These are phyloP conservation scores for Ganaspis sp. DNA, from an alignment of 1,140 invertebrate species.

Conservation along the genomic window DNA sequence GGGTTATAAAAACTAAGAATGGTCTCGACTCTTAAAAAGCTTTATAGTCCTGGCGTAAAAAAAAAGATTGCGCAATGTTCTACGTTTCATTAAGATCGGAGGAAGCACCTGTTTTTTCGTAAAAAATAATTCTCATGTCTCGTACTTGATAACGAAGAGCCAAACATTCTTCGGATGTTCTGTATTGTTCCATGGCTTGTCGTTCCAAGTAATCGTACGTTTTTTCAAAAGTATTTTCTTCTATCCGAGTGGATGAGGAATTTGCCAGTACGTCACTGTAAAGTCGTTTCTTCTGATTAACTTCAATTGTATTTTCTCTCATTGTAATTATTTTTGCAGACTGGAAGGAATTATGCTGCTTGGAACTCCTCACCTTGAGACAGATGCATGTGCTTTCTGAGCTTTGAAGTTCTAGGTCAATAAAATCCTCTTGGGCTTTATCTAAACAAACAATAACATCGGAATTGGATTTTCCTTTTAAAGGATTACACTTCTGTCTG, in stretches of 20 bases:
- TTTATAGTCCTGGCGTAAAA: no score
- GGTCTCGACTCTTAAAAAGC: no score
- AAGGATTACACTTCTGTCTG: conserved; percentile 46
- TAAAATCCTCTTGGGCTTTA: neutral
- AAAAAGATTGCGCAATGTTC: no score
- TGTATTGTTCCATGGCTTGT: conserved; percentile 71
- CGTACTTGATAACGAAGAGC: conserved; percentile 67
- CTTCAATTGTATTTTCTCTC: neutral
- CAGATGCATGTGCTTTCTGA: neutral
- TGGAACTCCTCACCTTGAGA: neutral
- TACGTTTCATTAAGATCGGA: no score
- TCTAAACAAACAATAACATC: neutral
- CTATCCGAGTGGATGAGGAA: conserved; percentile 32
- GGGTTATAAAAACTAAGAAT: no score
- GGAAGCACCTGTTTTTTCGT: no score
- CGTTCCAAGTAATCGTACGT: conserved; percentile 69
- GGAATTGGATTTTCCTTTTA: neutral
- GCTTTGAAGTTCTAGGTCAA: neutral
- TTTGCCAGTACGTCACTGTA: conserved; percentile 65
- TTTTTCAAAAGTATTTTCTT: conserved; percentile 57
- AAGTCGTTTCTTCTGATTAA: conserved; percentile 49
- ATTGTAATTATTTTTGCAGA: neutral
- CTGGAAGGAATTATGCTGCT: neutral
- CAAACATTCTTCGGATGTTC: conserved; percentile 67
- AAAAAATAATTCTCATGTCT: conserved; percentile 7